Conservation (phyloP, 2,888 invertebrate genomes). For the Hecatera dysodea region DNA sequence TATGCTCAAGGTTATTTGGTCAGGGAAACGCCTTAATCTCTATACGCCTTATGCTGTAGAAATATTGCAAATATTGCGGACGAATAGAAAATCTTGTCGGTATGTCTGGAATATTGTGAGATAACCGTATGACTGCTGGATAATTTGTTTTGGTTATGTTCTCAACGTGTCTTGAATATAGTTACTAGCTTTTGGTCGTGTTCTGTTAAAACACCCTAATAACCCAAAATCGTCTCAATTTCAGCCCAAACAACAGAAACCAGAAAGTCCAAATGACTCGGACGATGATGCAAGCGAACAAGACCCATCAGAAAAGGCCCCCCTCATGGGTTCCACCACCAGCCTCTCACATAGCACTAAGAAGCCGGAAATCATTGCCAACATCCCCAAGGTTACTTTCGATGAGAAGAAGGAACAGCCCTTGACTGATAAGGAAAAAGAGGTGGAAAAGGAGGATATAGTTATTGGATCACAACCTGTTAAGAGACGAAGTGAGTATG, state of each 20-base stretch:
- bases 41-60: neutral
- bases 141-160: neutral
- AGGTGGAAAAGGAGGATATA: constrained; percentile 72
- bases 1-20: too few relatives aligned
- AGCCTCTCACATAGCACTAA: constrained; percentile 77
- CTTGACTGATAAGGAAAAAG: constrained; percentile 70
- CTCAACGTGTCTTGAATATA: neutral
- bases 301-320: constrained; percentile 86
- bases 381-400: constrained; percentile 83
- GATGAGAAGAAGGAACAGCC: constrained; percentile 77
- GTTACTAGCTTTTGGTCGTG: neutral
- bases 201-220: constrained; percentile 3
- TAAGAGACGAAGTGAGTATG: constrained; percentile 86
- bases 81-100: neutral
- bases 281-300: constrained; percentile 85
- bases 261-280: constrained; percentile 76
- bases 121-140: neutral
- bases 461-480: constrained; percentile 84
- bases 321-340: constrained; percentile 85
- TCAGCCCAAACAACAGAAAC: constrained; percentile 79
- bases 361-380: constrained; percentile 87
- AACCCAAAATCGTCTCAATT: constrained; percentile 58
- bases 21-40: neutral
- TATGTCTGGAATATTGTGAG: neutral
- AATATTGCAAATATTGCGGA: neutral